Evolutionary conservation across 1,140 invertebrate species (phyloP), one percentile per base, ranked within the genome.

Genomic region (Holcopasites calliopsidis): DNA sequence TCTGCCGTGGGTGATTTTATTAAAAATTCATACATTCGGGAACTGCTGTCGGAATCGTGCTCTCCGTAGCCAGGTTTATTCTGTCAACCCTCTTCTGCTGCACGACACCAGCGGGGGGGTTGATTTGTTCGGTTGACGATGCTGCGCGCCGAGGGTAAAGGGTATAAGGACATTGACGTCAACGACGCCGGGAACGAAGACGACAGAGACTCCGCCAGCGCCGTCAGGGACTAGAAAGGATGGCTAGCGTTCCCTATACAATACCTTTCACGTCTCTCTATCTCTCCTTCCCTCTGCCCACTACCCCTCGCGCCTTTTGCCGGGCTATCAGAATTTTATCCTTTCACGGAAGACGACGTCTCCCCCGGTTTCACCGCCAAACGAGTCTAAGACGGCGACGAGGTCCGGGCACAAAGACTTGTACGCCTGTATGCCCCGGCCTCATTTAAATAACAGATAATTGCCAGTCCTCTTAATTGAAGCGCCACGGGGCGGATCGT

Each of bases 361-460:
- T 83, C 73, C 69, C 77, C n/a, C n/a, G 66, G 68, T 58, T 54
- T 42, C 42, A 8, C 5, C 26, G 10, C 26, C 1, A 47, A 70
- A 38, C 40, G 18, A 64, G 31, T 75, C 64, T 76, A 40, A 70
- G 71, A 23, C 83, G 84, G 66, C 76, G 55, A 80, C 76, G 77
- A 84, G 77, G 77, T 83, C 77, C 66, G 79, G 65, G 62, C 65
- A 76, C 79, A 87, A 85, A 88, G 86, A 88, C 77, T 82, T 76
- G 42, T 62, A 58, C 76, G 55, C 64, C 68, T 78, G 85, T 75
- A 70, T 74, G 70, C 74, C 55, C 38, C 57, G 62, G 83, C 77
- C 83, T 90, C 86, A 89, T 89, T 89, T 90, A 88, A 89, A 89
- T 89, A 89, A 90, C 88, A 86, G 88, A 89, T 90, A 89, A 89